Percentiles rank a stretch among this genome's conserved stretches.
Conservation (phyloP, 2,113 vertebrate species). For the Paraplagusia blochii region DNA sequence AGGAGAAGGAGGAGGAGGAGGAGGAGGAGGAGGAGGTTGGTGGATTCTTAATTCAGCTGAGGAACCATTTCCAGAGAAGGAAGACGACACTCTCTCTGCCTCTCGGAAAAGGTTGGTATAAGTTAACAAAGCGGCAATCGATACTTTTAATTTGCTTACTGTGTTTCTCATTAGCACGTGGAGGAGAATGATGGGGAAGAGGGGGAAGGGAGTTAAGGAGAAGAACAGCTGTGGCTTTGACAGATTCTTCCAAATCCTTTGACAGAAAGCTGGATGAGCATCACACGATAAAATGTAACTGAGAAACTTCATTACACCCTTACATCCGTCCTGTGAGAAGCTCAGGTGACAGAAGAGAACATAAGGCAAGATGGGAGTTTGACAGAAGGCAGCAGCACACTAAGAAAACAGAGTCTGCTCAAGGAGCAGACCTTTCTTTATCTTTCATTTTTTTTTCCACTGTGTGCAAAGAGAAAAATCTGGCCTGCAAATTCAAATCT, state of each 20-base stretch:
- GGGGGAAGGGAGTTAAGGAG: slow-evolving; percentile 53
- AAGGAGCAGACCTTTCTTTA: not conserved
- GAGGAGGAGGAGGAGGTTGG: slow-evolving; percentile 52
- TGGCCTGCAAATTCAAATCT: no score
- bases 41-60: slow-evolving; percentile 61
- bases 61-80: slow-evolving; percentile 45
- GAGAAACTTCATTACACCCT: slow-evolving; percentile 27
- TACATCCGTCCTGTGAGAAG: slow-evolving; percentile 21
- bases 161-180: slow-evolving; percentile 83
- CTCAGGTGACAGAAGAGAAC: slow-evolving; percentile 23
- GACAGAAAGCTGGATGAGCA: slow-evolving; percentile 51
- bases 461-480: no score
- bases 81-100: slow-evolving; percentile 48
- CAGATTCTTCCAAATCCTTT: slow-evolving; percentile 39
- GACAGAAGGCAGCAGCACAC: not conserved
- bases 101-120: slow-evolving; percentile 16
- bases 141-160: slow-evolving; percentile 96
- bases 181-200: slow-evolving; percentile 52
- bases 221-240: slow-evolving; percentile 57
- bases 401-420: no score
- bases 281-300: slow-evolving; percentile 35
- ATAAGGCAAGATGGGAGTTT: slow-evolving; percentile 12
- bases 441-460: not conserved
- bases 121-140: slow-evolving; percentile 86
- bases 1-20: slow-evolving; percentile 36